A percentile compares a stretch with the other conserved stretches of the same genome.
phyloP scores from a whole-genome alignment of 2,113 vertebrate species.

The Pteronura brasiliensis region DNA sequence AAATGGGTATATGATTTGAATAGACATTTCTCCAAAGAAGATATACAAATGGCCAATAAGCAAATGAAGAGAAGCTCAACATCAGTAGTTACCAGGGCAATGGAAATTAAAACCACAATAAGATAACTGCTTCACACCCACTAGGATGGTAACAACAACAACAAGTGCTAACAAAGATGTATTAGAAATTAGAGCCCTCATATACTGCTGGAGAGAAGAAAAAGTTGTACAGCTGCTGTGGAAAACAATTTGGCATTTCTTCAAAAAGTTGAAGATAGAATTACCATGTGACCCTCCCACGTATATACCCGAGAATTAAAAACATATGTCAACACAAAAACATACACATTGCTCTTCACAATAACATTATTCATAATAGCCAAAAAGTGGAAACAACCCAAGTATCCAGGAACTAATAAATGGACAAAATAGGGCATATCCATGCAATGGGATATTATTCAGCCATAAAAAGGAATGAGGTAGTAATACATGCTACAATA shows the following conservation, averaged over 20 bases:
- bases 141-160: background rate
- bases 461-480: background rate
- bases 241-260: background rate
- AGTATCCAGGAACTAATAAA: background rate
- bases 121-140: background rate
- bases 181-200: background rate
- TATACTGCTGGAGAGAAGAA: background rate
- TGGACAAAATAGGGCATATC: background rate
- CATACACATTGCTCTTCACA: background rate
- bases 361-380: background rate
- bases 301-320: background rate
- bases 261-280: background rate
- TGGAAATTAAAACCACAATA: background rate
- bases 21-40: conserved; percentile 5
- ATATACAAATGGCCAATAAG: background rate
- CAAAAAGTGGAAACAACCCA: background rate
- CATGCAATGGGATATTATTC: background rate
- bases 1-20: background rate
- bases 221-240: background rate
- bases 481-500: background rate
- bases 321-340: background rate
- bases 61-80: background rate
- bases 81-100: background rate
- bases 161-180: background rate
- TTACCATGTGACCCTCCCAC: background rate